phyloP scores from a whole-genome alignment of 1,140 invertebrate species.

The Euura lappo region DNA sequence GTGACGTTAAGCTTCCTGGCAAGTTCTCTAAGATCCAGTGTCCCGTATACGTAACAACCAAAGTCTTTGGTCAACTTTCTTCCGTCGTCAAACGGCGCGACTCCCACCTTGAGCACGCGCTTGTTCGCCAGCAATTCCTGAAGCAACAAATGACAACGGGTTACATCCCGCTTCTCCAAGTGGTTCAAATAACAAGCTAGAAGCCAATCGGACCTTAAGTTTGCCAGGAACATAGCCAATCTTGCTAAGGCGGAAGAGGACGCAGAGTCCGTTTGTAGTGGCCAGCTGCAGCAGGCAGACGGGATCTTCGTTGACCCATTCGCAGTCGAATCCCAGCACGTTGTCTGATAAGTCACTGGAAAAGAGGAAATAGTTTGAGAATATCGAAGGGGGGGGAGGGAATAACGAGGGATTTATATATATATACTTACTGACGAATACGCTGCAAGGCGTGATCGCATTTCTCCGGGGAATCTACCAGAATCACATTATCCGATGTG shows the following conservation, averaged over 20 bases:
- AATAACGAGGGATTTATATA: neutral
- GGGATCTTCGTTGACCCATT: slow-evolving; percentile 69
- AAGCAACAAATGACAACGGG: slow-evolving; percentile 16
- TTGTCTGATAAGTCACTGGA: slow-evolving; percentile 48
- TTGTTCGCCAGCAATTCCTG: slow-evolving; percentile 59
- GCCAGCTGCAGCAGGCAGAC: slow-evolving; percentile 72
- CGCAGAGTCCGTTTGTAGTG: slow-evolving; percentile 67
- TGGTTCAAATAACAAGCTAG: slow-evolving; percentile 14
- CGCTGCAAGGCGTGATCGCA: slow-evolving; percentile 54
- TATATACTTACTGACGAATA: slow-evolving; percentile 48
- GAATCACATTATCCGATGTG: slow-evolving; percentile 46
- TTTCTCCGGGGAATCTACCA: slow-evolving; percentile 53
- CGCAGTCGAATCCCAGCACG: slow-evolving; percentile 74
- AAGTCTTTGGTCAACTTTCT: slow-evolving; percentile 73
- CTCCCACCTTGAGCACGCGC: slow-evolving; percentile 76
- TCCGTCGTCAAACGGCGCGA: slow-evolving; percentile 74
- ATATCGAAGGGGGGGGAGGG: slow-evolving; percentile 2
- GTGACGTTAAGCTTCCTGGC: slow-evolving; percentile 56
- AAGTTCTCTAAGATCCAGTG: slow-evolving; percentile 75
- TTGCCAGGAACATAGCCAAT: slow-evolving; percentile 64
- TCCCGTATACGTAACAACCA: slow-evolving; percentile 67
- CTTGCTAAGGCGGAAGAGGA: slow-evolving; percentile 66
- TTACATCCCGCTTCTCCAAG: too few species aligned
- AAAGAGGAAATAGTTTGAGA: slow-evolving; percentile 5
- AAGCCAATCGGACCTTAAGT: slow-evolving; percentile 55